A percentile compares a stretch with the other conserved stretches of the same genome.
Evolutionary conservation across 2,113 vertebrate species (phyloP).

Genomic region (Argyrosomus japonicus): DNA sequence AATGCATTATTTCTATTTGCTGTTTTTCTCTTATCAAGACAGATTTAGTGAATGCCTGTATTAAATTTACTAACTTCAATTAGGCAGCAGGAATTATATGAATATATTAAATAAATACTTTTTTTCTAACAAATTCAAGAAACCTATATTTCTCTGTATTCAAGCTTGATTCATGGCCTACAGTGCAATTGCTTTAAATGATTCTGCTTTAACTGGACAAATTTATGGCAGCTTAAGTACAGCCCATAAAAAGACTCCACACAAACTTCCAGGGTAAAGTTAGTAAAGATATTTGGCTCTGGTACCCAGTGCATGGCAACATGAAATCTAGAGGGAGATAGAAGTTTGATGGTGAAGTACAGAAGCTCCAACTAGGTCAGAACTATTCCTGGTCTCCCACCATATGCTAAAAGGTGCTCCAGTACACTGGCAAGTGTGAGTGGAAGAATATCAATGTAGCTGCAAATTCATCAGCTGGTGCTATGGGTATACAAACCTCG

Average conservation of each 20-base stretch:
- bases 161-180: neutral
- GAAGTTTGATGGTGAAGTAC: constrained; percentile 70
- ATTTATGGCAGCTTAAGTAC: neutral
- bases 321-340: constrained; percentile 59
- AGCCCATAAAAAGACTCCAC: neutral
- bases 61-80: neutral
- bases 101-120: neutral
- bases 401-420: constrained; percentile 77
- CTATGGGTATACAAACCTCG: constrained; percentile 58
- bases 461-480: constrained; percentile 74
- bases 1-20: neutral
- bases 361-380: constrained; percentile 83
- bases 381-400: constrained; percentile 80
- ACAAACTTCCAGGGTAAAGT: constrained; percentile 24
- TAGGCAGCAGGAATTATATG: neutral
- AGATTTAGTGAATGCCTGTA: neutral
- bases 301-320: constrained; percentile 38
- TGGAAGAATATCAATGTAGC: constrained; percentile 72
- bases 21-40: neutral
- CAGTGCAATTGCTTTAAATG: constrained; percentile 5
- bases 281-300: constrained; percentile 49
- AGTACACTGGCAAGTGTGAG: constrained; percentile 53
- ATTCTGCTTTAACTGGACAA: neutral
- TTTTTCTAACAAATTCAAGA: neutral
- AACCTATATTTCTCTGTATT: neutral